These are phyloP conservation scores for Archips xylosteana DNA, from an alignment of 2,888 invertebrate species.

Conservation along the genomic window DNA sequence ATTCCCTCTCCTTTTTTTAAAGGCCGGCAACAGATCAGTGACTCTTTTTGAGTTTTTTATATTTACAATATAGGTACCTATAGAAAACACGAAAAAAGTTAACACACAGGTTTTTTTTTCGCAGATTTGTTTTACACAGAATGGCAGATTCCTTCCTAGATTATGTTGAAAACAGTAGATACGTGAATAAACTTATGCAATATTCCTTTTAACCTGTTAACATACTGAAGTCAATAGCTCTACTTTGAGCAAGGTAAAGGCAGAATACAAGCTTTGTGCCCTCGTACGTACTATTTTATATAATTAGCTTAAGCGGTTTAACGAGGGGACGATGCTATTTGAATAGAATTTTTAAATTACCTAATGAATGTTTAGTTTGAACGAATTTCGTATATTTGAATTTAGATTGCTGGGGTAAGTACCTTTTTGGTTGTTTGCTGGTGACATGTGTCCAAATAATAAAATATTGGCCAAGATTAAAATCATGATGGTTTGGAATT, in stretches of 20 bases:
- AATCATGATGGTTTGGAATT: not conserved
- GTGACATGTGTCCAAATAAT: conserved; percentile 81
- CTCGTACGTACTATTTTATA: conserved; percentile 71
- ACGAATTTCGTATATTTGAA: conserved; percentile 76
- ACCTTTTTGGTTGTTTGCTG: conserved; percentile 55
- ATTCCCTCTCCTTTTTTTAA: no score
- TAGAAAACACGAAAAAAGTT: no score
- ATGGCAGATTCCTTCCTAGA: no score
- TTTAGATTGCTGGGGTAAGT: conserved; percentile 69
- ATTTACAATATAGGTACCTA: no score
- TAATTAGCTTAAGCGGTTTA: conserved; percentile 84
- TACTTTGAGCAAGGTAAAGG: conserved; percentile 49
- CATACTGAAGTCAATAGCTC: conserved; percentile 18
- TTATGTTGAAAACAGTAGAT: no score
- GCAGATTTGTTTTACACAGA: no score
- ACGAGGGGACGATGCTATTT: conserved; percentile 65
- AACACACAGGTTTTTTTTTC: no score
- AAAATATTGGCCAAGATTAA: conserved; percentile 52
- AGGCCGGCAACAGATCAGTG: no score
- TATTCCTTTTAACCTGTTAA: not conserved
- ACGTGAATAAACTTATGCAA: not conserved
- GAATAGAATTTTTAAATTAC: conserved; percentile 68
- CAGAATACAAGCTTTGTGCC: conserved; percentile 67
- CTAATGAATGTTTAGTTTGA: conserved; percentile 83
- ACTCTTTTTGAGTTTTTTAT: no score